Conservation (phyloP, 2,113 vertebrate species). For the Syngnathus floridae region DNA sequence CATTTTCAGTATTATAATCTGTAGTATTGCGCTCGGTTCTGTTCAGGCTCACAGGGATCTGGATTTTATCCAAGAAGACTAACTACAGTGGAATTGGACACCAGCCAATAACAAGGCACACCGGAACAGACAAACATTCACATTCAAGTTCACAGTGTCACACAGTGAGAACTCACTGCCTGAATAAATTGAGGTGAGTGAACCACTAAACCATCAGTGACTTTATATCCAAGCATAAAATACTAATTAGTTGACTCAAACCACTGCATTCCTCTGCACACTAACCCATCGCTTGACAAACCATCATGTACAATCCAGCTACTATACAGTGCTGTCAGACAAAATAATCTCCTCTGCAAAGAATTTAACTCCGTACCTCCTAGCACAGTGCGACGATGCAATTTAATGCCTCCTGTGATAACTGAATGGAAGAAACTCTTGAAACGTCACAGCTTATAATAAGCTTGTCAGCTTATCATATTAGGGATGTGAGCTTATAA, state of each 20-base stretch:
- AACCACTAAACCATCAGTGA: background rate
- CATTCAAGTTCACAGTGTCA: background rate
- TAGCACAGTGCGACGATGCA: conserved; percentile 61
- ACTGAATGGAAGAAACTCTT: conserved; percentile 76
- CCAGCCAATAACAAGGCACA: background rate
- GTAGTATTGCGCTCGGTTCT: background rate
- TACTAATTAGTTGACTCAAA: conserved; percentile 25
- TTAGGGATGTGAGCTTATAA: conserved; percentile 80
- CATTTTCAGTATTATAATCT: too few species aligned
- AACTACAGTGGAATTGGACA: background rate
- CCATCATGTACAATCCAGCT: conserved; percentile 56
- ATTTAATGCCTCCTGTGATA: conserved; percentile 74
- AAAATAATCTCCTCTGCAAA: conserved; percentile 71
- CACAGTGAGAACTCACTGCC: background rate
- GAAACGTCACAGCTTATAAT: conserved; percentile 79
- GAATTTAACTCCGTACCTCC: conserved; percentile 75
- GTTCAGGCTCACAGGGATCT: background rate
- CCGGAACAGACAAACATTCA: too few species aligned
- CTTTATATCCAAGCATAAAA: conserved; percentile 13
- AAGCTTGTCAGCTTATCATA: conserved; percentile 82
- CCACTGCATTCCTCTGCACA: conserved; percentile 27
- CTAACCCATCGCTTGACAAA: conserved; percentile 54
- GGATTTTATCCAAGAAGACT: background rate
- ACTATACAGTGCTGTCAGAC: conserved; percentile 67
- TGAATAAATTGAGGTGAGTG: background rate